Percentiles rank a stretch among this genome's conserved stretches.
Conservation (phyloP, 2,113 vertebrate genomes). For the Lophura nycthemera region DNA sequence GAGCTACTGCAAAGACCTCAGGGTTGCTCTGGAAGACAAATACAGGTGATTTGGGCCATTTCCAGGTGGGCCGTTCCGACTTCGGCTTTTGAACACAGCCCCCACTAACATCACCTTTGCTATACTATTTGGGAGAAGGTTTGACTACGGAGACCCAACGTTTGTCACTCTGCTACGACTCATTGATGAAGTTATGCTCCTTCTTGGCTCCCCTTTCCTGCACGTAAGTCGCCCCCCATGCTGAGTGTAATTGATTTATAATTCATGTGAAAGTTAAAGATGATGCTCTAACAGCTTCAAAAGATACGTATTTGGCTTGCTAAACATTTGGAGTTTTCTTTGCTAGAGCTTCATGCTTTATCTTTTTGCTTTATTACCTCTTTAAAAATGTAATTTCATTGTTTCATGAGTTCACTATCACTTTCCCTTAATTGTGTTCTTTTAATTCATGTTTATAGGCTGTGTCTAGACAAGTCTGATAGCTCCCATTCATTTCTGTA, state of each 20-base stretch:
- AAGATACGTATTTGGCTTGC: background rate
- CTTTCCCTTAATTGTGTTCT: slow-evolving; percentile 55
- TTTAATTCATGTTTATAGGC: slow-evolving; percentile 19
- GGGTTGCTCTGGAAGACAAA: background rate
- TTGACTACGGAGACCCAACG: slow-evolving; percentile 61
- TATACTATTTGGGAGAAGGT: slow-evolving; percentile 70
- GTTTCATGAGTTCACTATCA: slow-evolving; percentile 24
- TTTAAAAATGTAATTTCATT: slow-evolving; percentile 53
- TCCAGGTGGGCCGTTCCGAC: slow-evolving; percentile 58
- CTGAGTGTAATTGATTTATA: slow-evolving; percentile 56
- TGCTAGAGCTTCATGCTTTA: background rate
- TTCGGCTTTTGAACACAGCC: slow-evolving; percentile 52
- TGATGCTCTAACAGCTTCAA: slow-evolving; percentile 1
- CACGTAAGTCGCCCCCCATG: slow-evolving; percentile 41
- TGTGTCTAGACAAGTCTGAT: slow-evolving; percentile 48
- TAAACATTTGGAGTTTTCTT: background rate
- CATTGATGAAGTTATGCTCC: slow-evolving; percentile 68
- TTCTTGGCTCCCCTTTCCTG: slow-evolving; percentile 49
- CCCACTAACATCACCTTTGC: slow-evolving; percentile 71
- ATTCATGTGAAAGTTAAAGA: slow-evolving; percentile 57
- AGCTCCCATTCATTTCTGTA: slow-evolving; percentile 25
- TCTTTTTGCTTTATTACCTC: slow-evolving; percentile 54
- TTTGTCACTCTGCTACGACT: slow-evolving; percentile 64
- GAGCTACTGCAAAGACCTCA: background rate
- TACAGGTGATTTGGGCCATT: background rate